Conservation (phyloP, 2,113 vertebrate species). For the Phyllostomus hastatus region DNA sequence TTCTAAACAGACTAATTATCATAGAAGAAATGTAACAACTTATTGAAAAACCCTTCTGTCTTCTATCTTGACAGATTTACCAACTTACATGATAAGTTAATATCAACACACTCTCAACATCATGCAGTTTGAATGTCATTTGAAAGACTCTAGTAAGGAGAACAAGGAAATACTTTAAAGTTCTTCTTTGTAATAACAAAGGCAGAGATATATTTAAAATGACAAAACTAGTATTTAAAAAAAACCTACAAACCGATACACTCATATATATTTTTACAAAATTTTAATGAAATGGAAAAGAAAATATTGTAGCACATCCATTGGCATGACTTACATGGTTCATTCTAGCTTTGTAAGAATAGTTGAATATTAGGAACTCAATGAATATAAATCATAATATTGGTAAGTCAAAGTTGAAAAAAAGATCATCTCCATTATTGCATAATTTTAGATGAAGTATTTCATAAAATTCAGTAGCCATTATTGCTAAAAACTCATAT, state of each 20-base stretch:
- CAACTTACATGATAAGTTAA: not conserved
- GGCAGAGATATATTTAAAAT: not conserved
- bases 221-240: not conserved
- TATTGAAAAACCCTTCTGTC: not conserved
- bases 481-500: not conserved
- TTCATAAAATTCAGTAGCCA: not conserved
- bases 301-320: not conserved
- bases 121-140: not conserved
- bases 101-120: not conserved
- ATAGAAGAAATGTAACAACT: not conserved
- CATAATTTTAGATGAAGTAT: not conserved
- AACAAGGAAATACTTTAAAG: not conserved
- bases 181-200: not conserved
- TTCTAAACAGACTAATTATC: not conserved
- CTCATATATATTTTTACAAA: not conserved
- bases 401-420: not conserved
- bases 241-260: not conserved
- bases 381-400: not conserved
- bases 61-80: not conserved
- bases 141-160: not conserved
- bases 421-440: not conserved
- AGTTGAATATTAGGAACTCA: not conserved
- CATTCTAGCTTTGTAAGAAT: not conserved
- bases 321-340: not conserved
- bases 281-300: not conserved